These are phyloP conservation scores for Eulemur macaco DNA, from an alignment of 2,113 vertebrate species.

Conservation along the genomic window DNA sequence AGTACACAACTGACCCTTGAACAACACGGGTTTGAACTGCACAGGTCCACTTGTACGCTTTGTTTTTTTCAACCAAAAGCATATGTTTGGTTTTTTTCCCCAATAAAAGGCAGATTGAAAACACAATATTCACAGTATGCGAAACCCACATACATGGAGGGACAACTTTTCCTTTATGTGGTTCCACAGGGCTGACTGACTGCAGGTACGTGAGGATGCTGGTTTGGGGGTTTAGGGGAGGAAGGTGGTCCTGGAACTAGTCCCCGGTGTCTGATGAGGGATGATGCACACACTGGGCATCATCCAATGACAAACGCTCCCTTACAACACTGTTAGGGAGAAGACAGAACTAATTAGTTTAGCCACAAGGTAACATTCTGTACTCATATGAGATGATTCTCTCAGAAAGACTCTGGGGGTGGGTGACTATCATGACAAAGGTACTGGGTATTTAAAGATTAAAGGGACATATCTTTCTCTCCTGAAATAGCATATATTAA, in stretches of 20 bases:
- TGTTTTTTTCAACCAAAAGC: background rate
- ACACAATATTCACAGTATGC: background rate
- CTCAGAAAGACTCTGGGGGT: background rate
- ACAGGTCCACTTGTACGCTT: background rate
- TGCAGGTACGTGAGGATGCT: no score
- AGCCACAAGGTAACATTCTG: background rate
- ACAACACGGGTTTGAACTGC: background rate
- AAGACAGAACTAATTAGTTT: background rate
- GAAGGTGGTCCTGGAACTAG: background rate
- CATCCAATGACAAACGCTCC: background rate
- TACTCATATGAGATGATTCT: background rate
- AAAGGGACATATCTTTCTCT: background rate
- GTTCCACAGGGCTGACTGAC: background rate
- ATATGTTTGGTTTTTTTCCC: background rate
- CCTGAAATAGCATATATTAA: background rate
- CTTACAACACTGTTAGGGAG: accelerated
- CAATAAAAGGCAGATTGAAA: background rate
- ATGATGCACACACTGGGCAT: background rate
- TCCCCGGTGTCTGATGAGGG: background rate
- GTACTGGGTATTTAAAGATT: background rate
- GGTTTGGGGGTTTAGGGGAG: no score
- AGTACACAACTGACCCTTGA: background rate
- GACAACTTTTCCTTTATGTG: background rate
- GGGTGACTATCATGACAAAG: background rate
- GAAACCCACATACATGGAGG: background rate